Percentiles rank a stretch among this genome's conserved stretches.
phyloP scores from a whole-genome alignment of 2,113 vertebrate species.

The Toxotes jaculatrix region DNA sequence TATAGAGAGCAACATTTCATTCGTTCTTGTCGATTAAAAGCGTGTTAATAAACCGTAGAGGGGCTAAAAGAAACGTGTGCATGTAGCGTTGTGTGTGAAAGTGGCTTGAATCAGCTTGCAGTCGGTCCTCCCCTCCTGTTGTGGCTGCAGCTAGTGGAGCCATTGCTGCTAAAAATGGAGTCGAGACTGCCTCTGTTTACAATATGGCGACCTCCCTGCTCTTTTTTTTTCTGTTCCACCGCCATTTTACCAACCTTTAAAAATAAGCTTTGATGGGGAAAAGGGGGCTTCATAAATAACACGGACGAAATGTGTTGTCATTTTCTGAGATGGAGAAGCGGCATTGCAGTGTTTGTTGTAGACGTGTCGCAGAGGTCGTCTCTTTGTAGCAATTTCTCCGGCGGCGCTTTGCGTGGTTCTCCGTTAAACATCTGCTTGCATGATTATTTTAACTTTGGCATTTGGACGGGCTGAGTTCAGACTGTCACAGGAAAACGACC shows the following conservation, averaged over 20 bases:
- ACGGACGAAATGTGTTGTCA: background rate
- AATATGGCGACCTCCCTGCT: constrained; percentile 94
- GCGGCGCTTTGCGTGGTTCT: background rate
- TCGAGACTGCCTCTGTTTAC: constrained; percentile 87
- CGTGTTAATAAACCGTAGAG: background rate
- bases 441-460: constrained; percentile 15
- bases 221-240: constrained; percentile 85
- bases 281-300: background rate
- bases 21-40: background rate
- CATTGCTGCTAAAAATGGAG: constrained; percentile 76
- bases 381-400: background rate
- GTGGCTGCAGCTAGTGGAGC: constrained; percentile 54
- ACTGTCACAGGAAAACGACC: constrained; percentile 15
- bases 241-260: constrained; percentile 89
- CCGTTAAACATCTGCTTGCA: background rate
- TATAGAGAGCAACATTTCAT: too few relatives aligned
- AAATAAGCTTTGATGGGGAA: background rate
- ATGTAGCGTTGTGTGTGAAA: background rate
- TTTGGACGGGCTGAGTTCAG: constrained; percentile 19
- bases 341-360: background rate
- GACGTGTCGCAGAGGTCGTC: background rate
- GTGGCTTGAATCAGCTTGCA: constrained; percentile 15
- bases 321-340: background rate
- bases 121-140: constrained; percentile 58
- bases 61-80: background rate